Conservation (phyloP, 2,888 invertebrate genomes). For the Rutpela maculata region DNA sequence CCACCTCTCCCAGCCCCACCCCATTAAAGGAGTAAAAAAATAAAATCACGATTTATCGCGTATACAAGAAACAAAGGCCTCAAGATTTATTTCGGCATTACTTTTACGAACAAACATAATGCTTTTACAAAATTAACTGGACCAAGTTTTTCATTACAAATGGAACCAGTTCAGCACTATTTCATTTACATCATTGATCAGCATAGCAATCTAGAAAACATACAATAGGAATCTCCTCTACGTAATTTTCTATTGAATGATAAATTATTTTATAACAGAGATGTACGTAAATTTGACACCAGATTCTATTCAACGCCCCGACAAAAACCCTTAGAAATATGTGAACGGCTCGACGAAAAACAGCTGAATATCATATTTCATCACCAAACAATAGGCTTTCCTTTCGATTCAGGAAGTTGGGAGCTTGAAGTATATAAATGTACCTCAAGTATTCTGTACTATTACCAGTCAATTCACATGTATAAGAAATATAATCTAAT, state of each 20-base stretch:
- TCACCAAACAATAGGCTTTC: neutral
- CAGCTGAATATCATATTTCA: conserved; percentile 2
- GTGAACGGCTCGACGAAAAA: neutral
- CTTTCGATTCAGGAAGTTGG: neutral
- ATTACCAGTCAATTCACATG: neutral
- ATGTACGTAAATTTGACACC: conserved; percentile 2
- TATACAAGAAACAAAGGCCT: too few species aligned
- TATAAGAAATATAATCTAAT: too few species aligned
- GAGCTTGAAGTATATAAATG: neutral
- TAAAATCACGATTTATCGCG: too few species aligned
- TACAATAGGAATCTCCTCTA: neutral
- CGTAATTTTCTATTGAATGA: neutral
- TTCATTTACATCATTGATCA: neutral
- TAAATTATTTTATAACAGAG: conserved; percentile 4
- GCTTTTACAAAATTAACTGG: too few species aligned
- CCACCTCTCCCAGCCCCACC: too few species aligned
- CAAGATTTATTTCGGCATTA: too few species aligned
- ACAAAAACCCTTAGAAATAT: conserved; percentile 3
- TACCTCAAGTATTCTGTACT: neutral
- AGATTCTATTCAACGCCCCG: neutral
- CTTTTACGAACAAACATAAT: too few species aligned
- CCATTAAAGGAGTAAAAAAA: too few species aligned
- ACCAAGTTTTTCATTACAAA: neutral
- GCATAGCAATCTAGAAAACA: neutral
- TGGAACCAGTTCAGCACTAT: neutral